Conservation (phyloP, 1,140 invertebrate species). For the Diachasma alloeum region DNA sequence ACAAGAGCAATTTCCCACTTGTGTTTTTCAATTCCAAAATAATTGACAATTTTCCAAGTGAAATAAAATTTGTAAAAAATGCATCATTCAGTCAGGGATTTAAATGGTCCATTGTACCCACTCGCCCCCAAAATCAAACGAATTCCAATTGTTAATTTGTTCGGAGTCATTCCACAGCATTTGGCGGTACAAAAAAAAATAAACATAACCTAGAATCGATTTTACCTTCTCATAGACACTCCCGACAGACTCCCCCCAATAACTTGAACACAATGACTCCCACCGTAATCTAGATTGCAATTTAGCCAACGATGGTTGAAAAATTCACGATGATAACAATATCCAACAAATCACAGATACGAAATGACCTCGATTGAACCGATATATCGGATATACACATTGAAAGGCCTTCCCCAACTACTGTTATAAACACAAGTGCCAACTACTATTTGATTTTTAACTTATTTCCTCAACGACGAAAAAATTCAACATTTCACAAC, state of each 20-base stretch:
- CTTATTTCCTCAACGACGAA: neutral
- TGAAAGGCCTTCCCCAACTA: constrained; percentile 20
- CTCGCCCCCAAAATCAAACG: neutral
- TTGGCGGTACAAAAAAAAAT: constrained; percentile 22
- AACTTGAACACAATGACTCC: neutral
- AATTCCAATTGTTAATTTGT: neutral
- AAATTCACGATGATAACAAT: neutral
- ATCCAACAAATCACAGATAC: constrained; percentile 27
- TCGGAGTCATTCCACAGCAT: neutral
- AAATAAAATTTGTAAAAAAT: neutral
- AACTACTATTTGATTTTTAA: constrained; percentile 25
- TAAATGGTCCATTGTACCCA: neutral
- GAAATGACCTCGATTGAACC: constrained; percentile 52
- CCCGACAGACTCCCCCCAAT: neutral
- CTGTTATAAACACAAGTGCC: constrained; percentile 40
- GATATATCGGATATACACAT: constrained; percentile 39
- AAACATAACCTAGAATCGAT: constrained; percentile 49
- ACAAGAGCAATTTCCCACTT: too few species aligned
- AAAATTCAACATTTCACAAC: neutral
- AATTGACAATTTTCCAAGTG: neutral
- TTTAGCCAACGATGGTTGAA: neutral
- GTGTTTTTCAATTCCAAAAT: too few species aligned
- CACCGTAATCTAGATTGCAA: neutral
- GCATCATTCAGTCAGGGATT: neutral
- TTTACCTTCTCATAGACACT: constrained; percentile 8